These are phyloP conservation scores for Craniophora ligustri DNA, from an alignment of 2,888 invertebrate species.

Conservation along the genomic window DNA sequence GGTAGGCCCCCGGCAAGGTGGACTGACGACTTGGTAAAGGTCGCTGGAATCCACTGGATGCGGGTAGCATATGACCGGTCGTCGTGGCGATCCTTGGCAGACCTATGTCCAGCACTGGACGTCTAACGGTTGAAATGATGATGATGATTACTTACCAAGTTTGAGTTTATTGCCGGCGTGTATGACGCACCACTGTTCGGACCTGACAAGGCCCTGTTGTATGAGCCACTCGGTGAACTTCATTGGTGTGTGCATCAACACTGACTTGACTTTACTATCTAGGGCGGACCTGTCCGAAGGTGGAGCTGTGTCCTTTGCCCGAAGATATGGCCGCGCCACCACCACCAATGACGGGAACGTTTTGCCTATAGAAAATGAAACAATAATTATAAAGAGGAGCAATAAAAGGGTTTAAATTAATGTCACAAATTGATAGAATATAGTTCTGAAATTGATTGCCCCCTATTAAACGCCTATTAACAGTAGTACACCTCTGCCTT, in stretches of 20 bases:
- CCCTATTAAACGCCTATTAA: too few relatives aligned
- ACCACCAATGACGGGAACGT: constrained; percentile 96
- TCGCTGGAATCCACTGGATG: too few relatives aligned
- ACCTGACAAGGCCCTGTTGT: constrained; percentile 94
- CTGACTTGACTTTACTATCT: constrained; percentile 94
- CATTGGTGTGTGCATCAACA: constrained; percentile 93
- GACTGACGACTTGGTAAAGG: too few relatives aligned
- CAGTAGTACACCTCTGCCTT: too few relatives aligned
- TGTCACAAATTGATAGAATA: too few relatives aligned
- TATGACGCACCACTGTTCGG: constrained; percentile 93
- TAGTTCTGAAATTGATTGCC: too few relatives aligned
- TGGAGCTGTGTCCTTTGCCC: constrained; percentile 90
- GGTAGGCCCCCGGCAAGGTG: too few relatives aligned
- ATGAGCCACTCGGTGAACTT: constrained; percentile 97
- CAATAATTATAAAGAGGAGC: neutral
- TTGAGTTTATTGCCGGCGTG: constrained; percentile 92
- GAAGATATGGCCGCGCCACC: constrained; percentile 93
- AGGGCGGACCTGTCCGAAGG: constrained; percentile 89
- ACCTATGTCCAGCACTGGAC: neutral
- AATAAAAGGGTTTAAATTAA: too few relatives aligned
- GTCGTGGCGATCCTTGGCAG: too few relatives aligned
- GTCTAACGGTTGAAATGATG: too few relatives aligned
- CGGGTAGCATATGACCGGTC: too few relatives aligned
- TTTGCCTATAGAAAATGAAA: constrained; percentile 87
- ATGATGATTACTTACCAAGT: constrained; percentile 85